phyloP scores from a whole-genome alignment of 2,888 invertebrate genomes.

The Caenorhabditis uteleia region DNA sequence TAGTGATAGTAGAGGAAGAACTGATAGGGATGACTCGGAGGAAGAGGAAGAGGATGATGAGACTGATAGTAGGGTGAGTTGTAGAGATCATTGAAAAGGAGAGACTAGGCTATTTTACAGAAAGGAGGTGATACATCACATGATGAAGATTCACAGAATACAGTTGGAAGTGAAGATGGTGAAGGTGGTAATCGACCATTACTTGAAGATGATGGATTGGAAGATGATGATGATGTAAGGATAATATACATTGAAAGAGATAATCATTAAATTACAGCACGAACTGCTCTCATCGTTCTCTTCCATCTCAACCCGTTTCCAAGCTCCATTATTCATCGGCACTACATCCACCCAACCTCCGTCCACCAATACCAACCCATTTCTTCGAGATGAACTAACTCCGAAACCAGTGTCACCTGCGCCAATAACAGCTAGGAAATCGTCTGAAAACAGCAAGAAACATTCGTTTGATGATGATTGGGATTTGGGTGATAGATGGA shows the following conservation, averaged over 20 bases:
- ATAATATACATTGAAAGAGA: too few species aligned
- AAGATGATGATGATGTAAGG: constrained; percentile 50
- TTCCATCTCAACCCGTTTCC: constrained; percentile 1
- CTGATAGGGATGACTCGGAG: constrained; percentile 44
- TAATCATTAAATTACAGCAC: constrained; percentile 11
- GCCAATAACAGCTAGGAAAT: not conserved
- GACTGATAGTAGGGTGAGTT: constrained; percentile 17
- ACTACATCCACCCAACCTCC: constrained; percentile 10
- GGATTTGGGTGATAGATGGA: constrained; percentile 33
- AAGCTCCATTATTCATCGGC: constrained; percentile 26
- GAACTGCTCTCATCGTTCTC: constrained; percentile 27
- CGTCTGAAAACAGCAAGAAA: not conserved
- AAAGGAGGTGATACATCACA: constrained; percentile 45
- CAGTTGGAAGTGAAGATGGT: constrained; percentile 46
- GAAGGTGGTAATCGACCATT: constrained; percentile 51
- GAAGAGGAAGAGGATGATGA: constrained; percentile 25
- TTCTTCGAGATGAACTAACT: constrained; percentile 30
- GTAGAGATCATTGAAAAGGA: not conserved
- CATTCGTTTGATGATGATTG: constrained; percentile 26
- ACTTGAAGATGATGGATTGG: constrained; percentile 54
- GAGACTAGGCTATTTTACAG: not conserved
- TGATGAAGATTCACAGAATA: constrained; percentile 50
- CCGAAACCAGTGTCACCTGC: constrained; percentile 33
- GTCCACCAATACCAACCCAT: constrained; percentile 24
- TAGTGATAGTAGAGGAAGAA: constrained; percentile 48